phyloP scores from a whole-genome alignment of 2,113 vertebrate genomes.

The Nicator chloris region DNA sequence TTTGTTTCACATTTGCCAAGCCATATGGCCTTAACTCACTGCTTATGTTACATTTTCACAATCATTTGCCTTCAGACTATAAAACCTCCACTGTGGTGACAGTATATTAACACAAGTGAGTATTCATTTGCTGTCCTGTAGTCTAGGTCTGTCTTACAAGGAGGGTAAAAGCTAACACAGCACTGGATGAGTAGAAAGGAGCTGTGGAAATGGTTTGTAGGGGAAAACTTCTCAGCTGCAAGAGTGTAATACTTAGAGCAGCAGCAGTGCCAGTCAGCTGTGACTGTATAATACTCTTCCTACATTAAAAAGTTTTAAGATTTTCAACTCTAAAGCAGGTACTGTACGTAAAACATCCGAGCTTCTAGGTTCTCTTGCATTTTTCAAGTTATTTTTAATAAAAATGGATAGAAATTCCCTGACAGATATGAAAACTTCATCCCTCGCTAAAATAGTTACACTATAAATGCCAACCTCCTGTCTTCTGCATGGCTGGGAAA shows the following conservation, averaged over 20 bases:
- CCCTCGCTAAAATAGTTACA: neutral
- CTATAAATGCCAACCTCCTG: neutral
- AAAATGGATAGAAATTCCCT: neutral
- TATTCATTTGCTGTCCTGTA: neutral
- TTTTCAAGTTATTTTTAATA: neutral
- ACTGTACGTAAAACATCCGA: neutral
- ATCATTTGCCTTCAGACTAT: neutral
- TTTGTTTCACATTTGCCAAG: neutral
- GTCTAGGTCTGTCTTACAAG: neutral
- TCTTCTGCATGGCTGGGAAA: neutral
- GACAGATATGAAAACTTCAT: neutral
- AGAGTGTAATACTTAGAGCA: neutral
- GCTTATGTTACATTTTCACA: conserved; percentile 5
- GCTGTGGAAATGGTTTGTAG: neutral
- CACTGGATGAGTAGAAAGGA: neutral
- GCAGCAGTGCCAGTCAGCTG: neutral
- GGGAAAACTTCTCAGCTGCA: neutral
- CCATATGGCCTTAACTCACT: neutral
- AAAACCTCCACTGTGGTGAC: neutral
- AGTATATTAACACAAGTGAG: neutral
- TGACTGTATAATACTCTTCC: neutral
- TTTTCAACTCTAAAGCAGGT: neutral
- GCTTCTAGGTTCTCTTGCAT: neutral
- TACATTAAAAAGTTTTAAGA: neutral
- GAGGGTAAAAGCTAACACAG: neutral